Evolutionary conservation across 2,888 invertebrate species (phyloP).

Genomic region (Carcina quercana): DNA sequence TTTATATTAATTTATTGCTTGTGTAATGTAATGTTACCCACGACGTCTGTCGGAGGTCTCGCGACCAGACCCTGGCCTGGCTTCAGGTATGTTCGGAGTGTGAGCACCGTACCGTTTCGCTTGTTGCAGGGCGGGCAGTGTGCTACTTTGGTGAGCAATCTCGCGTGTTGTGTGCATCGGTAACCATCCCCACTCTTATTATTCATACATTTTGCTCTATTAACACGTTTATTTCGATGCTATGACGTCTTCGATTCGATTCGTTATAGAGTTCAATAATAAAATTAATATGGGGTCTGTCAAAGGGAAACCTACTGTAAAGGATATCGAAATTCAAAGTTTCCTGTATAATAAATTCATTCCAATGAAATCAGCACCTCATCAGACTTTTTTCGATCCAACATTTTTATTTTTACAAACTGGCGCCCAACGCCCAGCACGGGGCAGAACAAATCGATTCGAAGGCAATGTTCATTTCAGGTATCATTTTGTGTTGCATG

Average conservation of each 20-base stretch:
- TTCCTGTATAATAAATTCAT: too few relatives aligned
- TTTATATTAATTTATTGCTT: not conserved
- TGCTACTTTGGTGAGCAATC: constrained; percentile 96
- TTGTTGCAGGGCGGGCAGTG: constrained; percentile 91
- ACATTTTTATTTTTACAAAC: constrained; percentile 2
- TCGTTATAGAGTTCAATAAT: too few relatives aligned
- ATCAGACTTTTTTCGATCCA: not conserved
- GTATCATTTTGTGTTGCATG: constrained; percentile 58
- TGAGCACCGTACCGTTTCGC: constrained; percentile 65
- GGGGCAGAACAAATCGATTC: constrained; percentile 29
- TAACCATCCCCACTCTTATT: constrained; percentile 88
- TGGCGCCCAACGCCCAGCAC: constrained; percentile 18
- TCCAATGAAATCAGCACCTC: too few relatives aligned
- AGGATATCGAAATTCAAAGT: too few relatives aligned
- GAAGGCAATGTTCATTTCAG: constrained; percentile 40
- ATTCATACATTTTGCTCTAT: constrained; percentile 67
- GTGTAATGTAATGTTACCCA: not conserved
- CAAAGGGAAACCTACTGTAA: too few relatives aligned
- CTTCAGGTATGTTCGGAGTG: constrained; percentile 29
- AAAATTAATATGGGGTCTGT: too few relatives aligned
- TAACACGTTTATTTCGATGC: constrained; percentile 56
- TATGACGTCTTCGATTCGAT: constrained; percentile 44
- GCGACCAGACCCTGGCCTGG: too few relatives aligned
- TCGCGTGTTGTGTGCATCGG: constrained; percentile 96
- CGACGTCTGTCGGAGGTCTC: not conserved